Base-by-base conservation (phyloP, 2,888 invertebrate species). In the Zygothrica quintamaculata region DNA sequence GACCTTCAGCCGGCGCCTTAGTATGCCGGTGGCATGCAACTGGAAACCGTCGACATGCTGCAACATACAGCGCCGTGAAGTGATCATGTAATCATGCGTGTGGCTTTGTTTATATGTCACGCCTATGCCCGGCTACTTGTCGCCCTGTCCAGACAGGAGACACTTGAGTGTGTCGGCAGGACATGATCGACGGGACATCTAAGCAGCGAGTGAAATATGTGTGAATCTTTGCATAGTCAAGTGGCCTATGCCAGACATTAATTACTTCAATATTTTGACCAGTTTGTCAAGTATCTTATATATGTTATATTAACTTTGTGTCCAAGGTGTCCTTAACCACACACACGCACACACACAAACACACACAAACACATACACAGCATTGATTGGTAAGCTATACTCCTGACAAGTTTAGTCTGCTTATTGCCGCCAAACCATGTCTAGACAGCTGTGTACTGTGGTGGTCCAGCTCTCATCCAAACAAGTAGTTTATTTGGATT, bases 31-130 rank as follows among this genome's bases (percentile, higher is more conserved):
- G 43, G 62, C 46, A 50, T 25, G 75, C 73, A 81, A 74, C 51
- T 61, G 66, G 81, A 80, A 71, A 77, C 74, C 77, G 59, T 37
- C 52, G 61, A 51, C 67, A 42, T 25, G 40, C 26, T 5, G 15
- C 42, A 22, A 1, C 36, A 26, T 12, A 3, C 42, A 33, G 34
- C 8, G 22, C 16, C 18, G 22, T 34, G 11, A 51, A 52, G 56
- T 65, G 72, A 86, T 86, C 77, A 72, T 74, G 74, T 82, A 78
- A 85, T 82, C 57, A 65, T 65, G 69, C 64, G 73, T 74, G 74
- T 73, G 66, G 58, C 58, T 65, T 68, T 86, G 86, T 84, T 84
- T 84, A 86, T 57, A 84, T 50, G 51, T 77, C 77, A 84, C 84
- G 75, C 84, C 79, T 55, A 39, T 18, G 31, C 48, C 8, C 36